Base-by-base conservation (phyloP, 2,888 invertebrate species). In the Latrodectus elegans region DNA sequence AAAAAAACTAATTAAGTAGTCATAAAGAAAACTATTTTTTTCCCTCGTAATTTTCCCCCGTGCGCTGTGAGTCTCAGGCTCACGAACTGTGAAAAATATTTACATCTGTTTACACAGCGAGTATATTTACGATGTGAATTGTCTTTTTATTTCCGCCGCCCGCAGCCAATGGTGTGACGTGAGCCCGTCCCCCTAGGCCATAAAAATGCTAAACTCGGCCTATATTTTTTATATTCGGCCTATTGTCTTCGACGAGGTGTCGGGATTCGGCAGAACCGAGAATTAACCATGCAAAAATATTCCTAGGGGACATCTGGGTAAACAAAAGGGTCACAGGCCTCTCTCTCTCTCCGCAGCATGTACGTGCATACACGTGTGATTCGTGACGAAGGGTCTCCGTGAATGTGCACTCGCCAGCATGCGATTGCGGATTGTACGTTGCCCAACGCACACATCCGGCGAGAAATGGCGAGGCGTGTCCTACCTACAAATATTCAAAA, bases 241-340 rank as follows among this genome's bases (percentile, higher is more conserved):
- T 60, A 60, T 60, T 60, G 71, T n/a, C 49, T 71, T 71, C 38
- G 15, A 15, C 22, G 51, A 52, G 67, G 77, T 77, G 77, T 77
- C 22, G 53, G n/a, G 65, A 60, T 60, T 60, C 12, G 60, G 60
- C 12, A 38, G n/a, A 15, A 60, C 60, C 60, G 60, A 60, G 60
- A 60, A 60, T 60, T 60, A 60, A 12, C 60, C 60, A 60, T 60
- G 49, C 64, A 65, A 68, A 84, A 70, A 65, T 71, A 64, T 84
- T 65, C 60, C 17, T 17, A 11, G 38, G 68, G 51, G 79, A 79
- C 85, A 80, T 52, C 76, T 86, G 85, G 74, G 60, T 85, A 74
- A 79, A 74, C 84, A 74, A 52, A 55, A 51, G 22, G 85, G 85
- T 86, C 85, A 72, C n/a, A 38, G 67, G 53, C 82, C 75, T 76